A percentile compares a stretch with the other conserved stretches of the same genome.
phyloP scores from a whole-genome alignment of 2,797 vertebrate species.

The Psittacula echo region DNA sequence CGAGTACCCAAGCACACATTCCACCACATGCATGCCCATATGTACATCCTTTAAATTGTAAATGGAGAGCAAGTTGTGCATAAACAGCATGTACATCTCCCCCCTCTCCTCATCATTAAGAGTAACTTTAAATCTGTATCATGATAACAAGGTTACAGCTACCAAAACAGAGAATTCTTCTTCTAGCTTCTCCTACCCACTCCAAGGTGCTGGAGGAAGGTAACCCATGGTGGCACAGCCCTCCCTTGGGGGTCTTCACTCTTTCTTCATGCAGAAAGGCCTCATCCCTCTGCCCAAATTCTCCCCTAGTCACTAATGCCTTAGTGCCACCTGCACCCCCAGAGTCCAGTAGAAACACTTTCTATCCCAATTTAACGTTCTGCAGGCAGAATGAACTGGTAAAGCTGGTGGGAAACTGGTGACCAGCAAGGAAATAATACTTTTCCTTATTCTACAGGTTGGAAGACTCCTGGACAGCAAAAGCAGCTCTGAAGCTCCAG shows the following conservation, averaged over 20 bases:
- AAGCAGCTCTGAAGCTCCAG: neutral
- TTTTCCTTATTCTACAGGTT: neutral
- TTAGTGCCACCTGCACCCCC: neutral
- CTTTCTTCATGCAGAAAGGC: neutral
- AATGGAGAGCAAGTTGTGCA: neutral
- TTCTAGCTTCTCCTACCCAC: neutral
- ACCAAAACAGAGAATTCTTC: neutral
- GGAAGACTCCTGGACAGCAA: neutral
- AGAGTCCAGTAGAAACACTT: neutral
- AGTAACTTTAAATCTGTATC: neutral
- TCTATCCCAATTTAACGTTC: neutral
- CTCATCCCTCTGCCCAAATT: neutral
- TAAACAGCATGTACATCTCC: neutral
- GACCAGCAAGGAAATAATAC: neutral
- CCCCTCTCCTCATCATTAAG: neutral
- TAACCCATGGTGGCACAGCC: neutral
- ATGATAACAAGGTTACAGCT: neutral
- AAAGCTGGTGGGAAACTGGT: neutral
- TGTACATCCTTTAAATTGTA: neutral
- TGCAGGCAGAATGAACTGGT: neutral
- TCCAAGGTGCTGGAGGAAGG: neutral
- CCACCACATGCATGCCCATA: neutral
- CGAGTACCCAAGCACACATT: neutral
- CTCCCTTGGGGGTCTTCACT: neutral
- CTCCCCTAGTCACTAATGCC: neutral